phyloP scores from a whole-genome alignment of 2,797 vertebrate species.

The Falco novaeseelandiae region DNA sequence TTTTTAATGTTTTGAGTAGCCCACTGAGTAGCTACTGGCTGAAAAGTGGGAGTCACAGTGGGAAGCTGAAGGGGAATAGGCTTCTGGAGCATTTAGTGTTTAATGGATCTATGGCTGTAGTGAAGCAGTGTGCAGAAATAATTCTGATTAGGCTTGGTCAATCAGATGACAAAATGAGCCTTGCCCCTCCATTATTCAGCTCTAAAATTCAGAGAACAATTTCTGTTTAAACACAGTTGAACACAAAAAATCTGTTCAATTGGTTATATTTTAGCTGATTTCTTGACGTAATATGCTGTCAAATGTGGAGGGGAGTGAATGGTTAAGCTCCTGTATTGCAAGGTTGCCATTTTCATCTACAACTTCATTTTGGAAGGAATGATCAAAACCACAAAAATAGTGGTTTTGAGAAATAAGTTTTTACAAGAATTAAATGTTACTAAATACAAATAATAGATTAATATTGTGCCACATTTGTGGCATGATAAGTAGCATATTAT shows the following conservation, averaged over 20 bases:
- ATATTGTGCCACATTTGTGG: not conserved
- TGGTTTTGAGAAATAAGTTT: not conserved
- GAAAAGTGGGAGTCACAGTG: slow-evolving; percentile 76
- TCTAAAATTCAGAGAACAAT: not conserved
- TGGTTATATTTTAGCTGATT: not conserved
- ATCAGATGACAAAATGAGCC: slow-evolving; percentile 76
- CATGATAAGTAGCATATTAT: not conserved
- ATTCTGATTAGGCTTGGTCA: slow-evolving; percentile 90
- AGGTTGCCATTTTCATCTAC: not conserved
- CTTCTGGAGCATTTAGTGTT: slow-evolving; percentile 75
- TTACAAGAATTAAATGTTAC: not conserved
- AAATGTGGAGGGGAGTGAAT: not conserved
- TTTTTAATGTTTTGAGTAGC: slow-evolving; percentile 77
- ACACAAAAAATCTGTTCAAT: not conserved
- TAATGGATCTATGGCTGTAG: slow-evolving; percentile 77
- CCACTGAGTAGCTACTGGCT: slow-evolving; percentile 68
- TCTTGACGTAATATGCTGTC: not conserved
- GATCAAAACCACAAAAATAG: not conserved
- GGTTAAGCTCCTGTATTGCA: not conserved
- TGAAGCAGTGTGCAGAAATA: slow-evolving; percentile 90
- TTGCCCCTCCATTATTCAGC: slow-evolving; percentile 6
- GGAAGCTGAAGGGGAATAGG: slow-evolving; percentile 76
- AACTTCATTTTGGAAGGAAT: not conserved
- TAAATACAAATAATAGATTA: not conserved
- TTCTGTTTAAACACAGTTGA: slow-evolving; percentile 16